phyloP scores from a whole-genome alignment of 2,113 vertebrate species.

The Paraplagusia blochii region DNA sequence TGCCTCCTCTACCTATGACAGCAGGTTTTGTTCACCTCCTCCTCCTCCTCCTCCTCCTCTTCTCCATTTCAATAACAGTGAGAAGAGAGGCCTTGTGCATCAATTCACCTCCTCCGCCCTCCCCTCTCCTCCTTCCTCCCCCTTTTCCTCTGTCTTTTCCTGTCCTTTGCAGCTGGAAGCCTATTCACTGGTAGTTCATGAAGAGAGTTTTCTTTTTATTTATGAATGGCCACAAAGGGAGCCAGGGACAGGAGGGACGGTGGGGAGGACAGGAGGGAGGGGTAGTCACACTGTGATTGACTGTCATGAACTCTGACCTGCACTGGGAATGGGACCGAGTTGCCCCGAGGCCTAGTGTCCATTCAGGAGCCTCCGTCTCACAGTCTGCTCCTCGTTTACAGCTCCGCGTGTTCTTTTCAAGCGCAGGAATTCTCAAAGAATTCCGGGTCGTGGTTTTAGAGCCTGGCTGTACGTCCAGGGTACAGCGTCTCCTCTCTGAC shows the following conservation, averaged over 20 bases:
- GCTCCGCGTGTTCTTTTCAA: conserved; percentile 30
- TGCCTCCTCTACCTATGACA: conserved; percentile 45
- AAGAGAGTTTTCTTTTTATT: conserved; percentile 48
- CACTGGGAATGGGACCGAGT: conserved; percentile 38
- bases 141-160: conserved; percentile 58
- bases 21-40: conserved; percentile 41
- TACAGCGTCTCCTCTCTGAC: conserved; percentile 11
- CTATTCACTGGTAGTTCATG: conserved; percentile 75
- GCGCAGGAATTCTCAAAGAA: conserved; percentile 29
- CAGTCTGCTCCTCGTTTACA: conserved; percentile 42
- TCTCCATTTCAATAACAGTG: conserved; percentile 68
- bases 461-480: conserved; percentile 41
- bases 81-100: conserved; percentile 52
- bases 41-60: conserved; percentile 24
- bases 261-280: conserved; percentile 1
- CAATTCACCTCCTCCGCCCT: conserved; percentile 48
- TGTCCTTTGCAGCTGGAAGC: conserved; percentile 69
- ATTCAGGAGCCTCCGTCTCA: conserved; percentile 42
- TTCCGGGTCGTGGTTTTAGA: conserved; percentile 21
- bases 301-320: conserved; percentile 69
- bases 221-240: conserved; percentile 64
- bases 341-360: conserved; percentile 54
- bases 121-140: conserved; percentile 22
- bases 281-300: conserved; percentile 68
- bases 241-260: conserved; percentile 37